Conservation (phyloP, 1,140 invertebrate genomes). For the Homalodisca vitripennis region DNA sequence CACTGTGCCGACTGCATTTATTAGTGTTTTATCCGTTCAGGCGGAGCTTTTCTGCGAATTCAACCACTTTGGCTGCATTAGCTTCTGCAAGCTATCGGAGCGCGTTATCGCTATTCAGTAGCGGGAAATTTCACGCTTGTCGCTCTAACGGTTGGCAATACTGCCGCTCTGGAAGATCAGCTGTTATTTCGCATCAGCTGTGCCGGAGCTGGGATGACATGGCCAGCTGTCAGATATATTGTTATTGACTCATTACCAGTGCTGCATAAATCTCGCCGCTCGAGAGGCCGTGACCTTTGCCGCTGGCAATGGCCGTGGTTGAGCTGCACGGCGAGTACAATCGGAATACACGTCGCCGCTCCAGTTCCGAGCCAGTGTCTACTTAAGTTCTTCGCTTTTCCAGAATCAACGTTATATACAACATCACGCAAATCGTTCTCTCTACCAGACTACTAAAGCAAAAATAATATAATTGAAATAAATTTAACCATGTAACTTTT, state of each 20-base stretch:
- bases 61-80: background rate
- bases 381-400: too few species aligned
- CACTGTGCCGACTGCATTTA: background rate
- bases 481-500: too few species aligned
- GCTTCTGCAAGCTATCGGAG: slow-evolving; percentile 6
- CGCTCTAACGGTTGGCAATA: slow-evolving; percentile 7
- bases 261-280: slow-evolving; percentile 14
- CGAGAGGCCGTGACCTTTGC: slow-evolving; percentile 22
- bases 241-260: slow-evolving; percentile 25
- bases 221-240: slow-evolving; percentile 18
- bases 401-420: too few species aligned
- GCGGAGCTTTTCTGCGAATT: background rate
- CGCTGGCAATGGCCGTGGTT: too few species aligned
- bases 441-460: too few species aligned
- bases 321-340: too few species aligned
- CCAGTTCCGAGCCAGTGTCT: too few species aligned
- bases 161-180: background rate
- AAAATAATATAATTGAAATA: too few species aligned
- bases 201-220: slow-evolving; percentile 4
- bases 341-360: too few species aligned
- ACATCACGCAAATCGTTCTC: too few species aligned
- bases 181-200: slow-evolving; percentile 17
- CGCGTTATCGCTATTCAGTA: background rate
- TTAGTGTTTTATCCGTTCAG: background rate
- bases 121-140: slow-evolving; percentile 10